Conservation (phyloP, 2,797 vertebrate species). For the Mormyrus proboscirostris region DNA sequence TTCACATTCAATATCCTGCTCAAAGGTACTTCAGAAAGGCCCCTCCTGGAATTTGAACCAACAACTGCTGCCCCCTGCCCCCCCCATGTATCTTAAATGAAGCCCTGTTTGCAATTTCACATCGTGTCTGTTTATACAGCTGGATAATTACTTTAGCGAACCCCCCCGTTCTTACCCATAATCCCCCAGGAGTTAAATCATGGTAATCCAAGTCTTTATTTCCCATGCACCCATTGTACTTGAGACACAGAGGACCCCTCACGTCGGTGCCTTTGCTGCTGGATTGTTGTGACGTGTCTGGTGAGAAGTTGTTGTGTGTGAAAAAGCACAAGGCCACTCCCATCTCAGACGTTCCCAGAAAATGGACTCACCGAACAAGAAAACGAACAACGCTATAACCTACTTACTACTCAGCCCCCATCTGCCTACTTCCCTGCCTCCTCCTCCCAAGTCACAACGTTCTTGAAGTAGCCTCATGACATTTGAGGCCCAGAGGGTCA, state of each 20-base stretch:
- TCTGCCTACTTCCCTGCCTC: not conserved
- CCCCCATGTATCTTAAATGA: not conserved
- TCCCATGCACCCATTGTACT: not conserved
- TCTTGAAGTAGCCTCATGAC: not conserved
- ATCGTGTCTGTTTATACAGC: not conserved
- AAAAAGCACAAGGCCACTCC: not conserved
- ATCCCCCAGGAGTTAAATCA: not conserved
- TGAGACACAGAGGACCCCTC: not conserved
- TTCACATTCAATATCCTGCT: not conserved
- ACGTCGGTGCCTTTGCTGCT: not conserved
- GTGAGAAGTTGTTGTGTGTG: not conserved
- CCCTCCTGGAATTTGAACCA: not conserved
- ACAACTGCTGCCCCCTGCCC: not conserved
- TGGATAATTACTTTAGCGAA: not conserved
- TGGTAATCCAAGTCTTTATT: not conserved
- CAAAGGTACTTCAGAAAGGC: not conserved
- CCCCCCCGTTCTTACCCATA: not conserved
- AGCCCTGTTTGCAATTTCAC: not conserved
- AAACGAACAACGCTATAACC: not conserved
- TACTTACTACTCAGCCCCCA: not conserved
- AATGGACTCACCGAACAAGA: not conserved
- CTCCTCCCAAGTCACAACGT: too few species aligned
- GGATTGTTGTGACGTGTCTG: not conserved
- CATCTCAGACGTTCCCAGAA: not conserved
- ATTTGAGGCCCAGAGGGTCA: not conserved